Conservation (phyloP, 2,888 invertebrate genomes). For the Amblyteles armatorius region DNA sequence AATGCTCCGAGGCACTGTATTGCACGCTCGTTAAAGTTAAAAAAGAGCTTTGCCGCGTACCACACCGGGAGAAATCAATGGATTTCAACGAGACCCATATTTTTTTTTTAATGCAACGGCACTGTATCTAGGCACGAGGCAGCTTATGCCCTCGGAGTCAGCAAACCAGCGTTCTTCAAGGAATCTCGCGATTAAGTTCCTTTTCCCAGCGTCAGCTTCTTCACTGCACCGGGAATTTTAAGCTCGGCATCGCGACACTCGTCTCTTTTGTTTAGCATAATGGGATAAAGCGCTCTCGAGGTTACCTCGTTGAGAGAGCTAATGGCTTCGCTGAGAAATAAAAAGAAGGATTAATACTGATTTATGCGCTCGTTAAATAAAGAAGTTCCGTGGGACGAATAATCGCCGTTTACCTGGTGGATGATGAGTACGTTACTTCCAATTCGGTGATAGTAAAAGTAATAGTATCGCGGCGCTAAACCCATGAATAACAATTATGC, state of each 20-base stretch:
- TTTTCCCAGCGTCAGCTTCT: slow-evolving; percentile 53
- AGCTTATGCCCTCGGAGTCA: slow-evolving; percentile 18
- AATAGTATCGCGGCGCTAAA: not conserved
- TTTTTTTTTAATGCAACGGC: slow-evolving; percentile 3
- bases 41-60: not conserved
- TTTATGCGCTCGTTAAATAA: slow-evolving; percentile 41
- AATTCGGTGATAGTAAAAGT: slow-evolving; percentile 24
- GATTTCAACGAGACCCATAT: not conserved
- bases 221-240: slow-evolving; percentile 39
- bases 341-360: slow-evolving; percentile 27
- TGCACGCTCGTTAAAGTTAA: not conserved
- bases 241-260: slow-evolving; percentile 48
- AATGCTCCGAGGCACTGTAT: not conserved
- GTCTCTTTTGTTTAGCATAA: slow-evolving; percentile 64
- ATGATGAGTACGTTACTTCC: slow-evolving; percentile 19
- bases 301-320: slow-evolving; percentile 14
- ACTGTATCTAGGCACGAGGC: not conserved
- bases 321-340: slow-evolving; percentile 12
- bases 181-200: slow-evolving; percentile 42
- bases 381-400: slow-evolving; percentile 22
- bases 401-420: slow-evolving; percentile 8
- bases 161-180: slow-evolving; percentile 31
- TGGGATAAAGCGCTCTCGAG: slow-evolving; percentile 57
- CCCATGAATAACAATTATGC: slow-evolving; percentile 18
- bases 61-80: slow-evolving; percentile 26